Conservation (phyloP, 37 sponge, comb jelly and placozoan species). For the Eunapius fragilis region DNA sequence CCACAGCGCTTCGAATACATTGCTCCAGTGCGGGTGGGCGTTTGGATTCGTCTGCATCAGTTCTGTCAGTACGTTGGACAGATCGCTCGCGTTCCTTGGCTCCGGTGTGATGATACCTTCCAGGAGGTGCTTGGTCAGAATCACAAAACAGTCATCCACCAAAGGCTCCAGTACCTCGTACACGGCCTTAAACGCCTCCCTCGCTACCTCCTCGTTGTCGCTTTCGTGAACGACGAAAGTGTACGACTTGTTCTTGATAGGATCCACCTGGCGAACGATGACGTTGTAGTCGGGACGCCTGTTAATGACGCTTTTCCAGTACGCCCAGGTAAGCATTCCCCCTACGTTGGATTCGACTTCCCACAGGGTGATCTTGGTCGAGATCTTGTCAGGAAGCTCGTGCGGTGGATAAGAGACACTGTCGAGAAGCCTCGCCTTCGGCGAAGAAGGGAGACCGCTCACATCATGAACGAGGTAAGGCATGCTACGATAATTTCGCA, state of each 20-base stretch:
- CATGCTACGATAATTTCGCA: too few species aligned
- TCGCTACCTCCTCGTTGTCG: not conserved
- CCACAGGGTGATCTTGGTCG: not conserved
- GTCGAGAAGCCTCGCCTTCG: too few species aligned
- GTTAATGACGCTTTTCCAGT: conserved; percentile 18
- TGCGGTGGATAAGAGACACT: too few species aligned
- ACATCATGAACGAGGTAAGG: too few species aligned
- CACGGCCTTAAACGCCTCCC: not conserved
- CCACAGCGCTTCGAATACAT: not conserved
- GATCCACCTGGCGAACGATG: not conserved
- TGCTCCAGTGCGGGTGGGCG: conserved; percentile 11
- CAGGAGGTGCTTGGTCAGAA: conserved; percentile 1
- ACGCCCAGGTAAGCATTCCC: not conserved
- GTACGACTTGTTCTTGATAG: not conserved
- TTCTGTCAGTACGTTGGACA: not conserved
- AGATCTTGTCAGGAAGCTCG: not conserved
- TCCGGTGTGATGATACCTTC: conserved; percentile 8
- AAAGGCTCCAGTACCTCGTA: not conserved
- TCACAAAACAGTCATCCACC: conserved; percentile 6
- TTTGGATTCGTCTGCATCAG: conserved; percentile 1
- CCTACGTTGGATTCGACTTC: conserved; percentile 10
- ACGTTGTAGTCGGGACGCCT: conserved; percentile 5
- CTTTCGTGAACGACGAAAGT: conserved; percentile 1
- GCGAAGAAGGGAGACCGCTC: too few species aligned
- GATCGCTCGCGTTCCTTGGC: not conserved